A percentile compares a stretch with the other conserved stretches of the same genome.
These are phyloP conservation scores for Megaceryle maxima DNA, from an alignment of 2,113 vertebrate species.

Conservation along the genomic window DNA sequence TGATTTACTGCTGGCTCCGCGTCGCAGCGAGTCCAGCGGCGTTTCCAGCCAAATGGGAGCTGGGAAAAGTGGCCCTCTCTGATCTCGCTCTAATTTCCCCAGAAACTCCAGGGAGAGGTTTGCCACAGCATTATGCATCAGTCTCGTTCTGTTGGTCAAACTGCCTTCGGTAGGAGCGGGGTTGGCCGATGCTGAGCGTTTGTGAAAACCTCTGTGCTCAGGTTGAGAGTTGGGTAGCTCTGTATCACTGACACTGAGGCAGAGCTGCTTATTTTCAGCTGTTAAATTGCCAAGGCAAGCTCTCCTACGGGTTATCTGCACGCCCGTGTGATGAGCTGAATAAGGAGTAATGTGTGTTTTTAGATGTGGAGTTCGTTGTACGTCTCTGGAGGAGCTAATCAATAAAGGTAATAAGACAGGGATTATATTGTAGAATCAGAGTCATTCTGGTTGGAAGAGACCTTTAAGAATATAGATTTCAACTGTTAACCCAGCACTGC, in stretches of 20 bases:
- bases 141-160: neutral
- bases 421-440: neutral
- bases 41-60: neutral
- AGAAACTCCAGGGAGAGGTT: slow-evolving; percentile 32
- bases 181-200: rapidly evolving
- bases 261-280: neutral
- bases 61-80: neutral
- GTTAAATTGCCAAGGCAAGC: neutral
- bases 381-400: neutral
- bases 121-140: neutral
- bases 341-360: neutral
- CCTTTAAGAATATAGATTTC: too few species aligned
- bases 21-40: neutral
- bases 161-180: rapidly evolving
- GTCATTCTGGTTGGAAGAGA: too few species aligned
- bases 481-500: too few species aligned
- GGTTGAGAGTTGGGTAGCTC: rapidly evolving
- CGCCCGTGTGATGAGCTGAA: rapidly evolving
- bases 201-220: neutral
- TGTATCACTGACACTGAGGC: neutral
- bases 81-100: slow-evolving; percentile 25
- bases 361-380: neutral
- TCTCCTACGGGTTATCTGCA: neutral
- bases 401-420: neutral
- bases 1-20: slow-evolving; percentile 8